phyloP scores from a whole-genome alignment of 1,140 invertebrate species.

The Apis florea region DNA sequence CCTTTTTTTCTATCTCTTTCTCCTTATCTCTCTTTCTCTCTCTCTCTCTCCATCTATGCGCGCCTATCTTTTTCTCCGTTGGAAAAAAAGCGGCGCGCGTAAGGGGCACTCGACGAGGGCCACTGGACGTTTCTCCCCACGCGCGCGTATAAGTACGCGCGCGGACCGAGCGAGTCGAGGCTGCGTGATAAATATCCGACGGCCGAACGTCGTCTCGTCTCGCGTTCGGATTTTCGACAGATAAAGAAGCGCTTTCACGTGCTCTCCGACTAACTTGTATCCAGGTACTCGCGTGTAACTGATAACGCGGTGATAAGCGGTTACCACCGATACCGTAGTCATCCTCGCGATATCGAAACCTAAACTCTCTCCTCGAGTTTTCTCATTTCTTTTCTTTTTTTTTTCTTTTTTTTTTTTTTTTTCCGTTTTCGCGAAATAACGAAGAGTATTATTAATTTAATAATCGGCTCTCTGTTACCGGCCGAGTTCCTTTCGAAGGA shows the following conservation, averaged over 20 bases:
- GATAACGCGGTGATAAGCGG: constrained; percentile 12
- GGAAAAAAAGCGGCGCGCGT: constrained; percentile 51
- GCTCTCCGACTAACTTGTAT: constrained; percentile 5
- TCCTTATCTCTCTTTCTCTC: constrained; percentile 46
- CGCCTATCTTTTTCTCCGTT: constrained; percentile 46
- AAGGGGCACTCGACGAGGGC: constrained; percentile 47
- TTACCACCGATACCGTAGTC: neutral
- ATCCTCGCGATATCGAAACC: neutral
- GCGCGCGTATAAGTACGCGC: neutral
- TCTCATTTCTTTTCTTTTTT: neutral
- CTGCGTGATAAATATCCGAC: constrained; percentile 58
- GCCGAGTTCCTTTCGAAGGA: no score
- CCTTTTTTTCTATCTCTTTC: constrained; percentile 33
- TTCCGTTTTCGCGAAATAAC: no score
- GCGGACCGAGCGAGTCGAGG: constrained; percentile 3
- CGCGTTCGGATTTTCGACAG: constrained; percentile 40
- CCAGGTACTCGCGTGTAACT: neutral
- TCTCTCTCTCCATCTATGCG: constrained; percentile 39
- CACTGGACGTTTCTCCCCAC: constrained; percentile 43
- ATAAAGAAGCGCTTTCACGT: constrained; percentile 41
- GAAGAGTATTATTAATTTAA: no score
- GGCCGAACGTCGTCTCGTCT: constrained; percentile 29
- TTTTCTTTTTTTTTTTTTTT: neutral
- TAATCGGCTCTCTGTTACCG: no score
- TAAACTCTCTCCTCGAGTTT: neutral